These are phyloP conservation scores for Umimayanthus chanpuru DNA, from an alignment of 92 coral and sea anemone species.

Conservation along the genomic window DNA sequence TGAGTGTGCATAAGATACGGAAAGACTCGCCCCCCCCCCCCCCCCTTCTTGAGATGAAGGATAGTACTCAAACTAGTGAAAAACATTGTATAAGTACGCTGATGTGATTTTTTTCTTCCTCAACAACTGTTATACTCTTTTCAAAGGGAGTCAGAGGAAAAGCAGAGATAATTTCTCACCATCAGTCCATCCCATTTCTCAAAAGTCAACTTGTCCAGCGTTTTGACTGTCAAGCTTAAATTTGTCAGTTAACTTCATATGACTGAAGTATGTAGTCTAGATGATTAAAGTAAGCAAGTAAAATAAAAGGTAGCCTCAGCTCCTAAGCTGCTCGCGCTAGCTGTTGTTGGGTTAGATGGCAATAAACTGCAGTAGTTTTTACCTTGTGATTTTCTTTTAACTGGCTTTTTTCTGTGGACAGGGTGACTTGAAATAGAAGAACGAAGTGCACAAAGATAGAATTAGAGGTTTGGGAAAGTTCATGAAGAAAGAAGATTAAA, in stretches of 20 bases:
- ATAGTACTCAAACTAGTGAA: not conserved
- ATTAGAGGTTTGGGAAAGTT: conserved; percentile 37
- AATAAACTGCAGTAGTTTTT: conserved; percentile 1
- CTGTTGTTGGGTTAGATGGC: not conserved
- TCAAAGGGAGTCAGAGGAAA: not conserved
- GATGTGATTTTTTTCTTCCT: no score
- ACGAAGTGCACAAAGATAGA: conserved; percentile 25
- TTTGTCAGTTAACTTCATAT: not conserved
- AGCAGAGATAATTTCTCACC: not conserved
- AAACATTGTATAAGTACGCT: not conserved
- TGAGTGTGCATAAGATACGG: no score
- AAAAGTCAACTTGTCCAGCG: not conserved
- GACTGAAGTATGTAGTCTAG: no score
- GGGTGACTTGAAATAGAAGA: conserved; percentile 47
- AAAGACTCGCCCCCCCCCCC: no score
- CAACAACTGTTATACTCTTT: no score
- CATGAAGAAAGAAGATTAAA: conserved; percentile 30
- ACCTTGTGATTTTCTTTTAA: conserved; percentile 18
- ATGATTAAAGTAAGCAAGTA: not conserved
- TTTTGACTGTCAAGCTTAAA: not conserved
- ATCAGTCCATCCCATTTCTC: not conserved
- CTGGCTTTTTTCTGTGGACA: conserved; percentile 49
- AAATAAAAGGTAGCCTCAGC: no score
- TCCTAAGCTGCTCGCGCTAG: not conserved
- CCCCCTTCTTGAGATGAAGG: no score